Base-by-base conservation (phyloP, 2,888 invertebrate genomes). In the Drosophila borealis region DNA sequence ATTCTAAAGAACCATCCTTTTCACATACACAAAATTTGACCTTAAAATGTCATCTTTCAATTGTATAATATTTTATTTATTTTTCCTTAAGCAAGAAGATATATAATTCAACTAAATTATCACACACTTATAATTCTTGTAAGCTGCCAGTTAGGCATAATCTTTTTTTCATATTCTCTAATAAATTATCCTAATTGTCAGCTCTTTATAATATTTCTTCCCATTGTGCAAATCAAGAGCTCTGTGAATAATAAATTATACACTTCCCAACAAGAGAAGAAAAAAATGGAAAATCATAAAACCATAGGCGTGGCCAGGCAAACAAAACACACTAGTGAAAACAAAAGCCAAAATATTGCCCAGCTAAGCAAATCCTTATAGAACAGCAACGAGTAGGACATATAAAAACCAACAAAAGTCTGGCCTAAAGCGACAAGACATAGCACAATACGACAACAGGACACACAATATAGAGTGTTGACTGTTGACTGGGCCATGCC, bases 401-500 rank as follows among this genome's bases (percentile, higher is more conserved):
- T 45, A 78, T 63, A 74, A 78, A 63, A 70, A 50, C 63, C 69
- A 64, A 69, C 78, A 68, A 65, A 61, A 65, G 74, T 73, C 64
- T 74, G 69, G 64, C 78, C 74, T 74, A 33, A 55, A 69, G 75
- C 74, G 68, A 65, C 64, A 76, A 45, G 59, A 72, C 62, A 67
- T 54, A 76, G 60, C 72, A 55, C 61, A 70, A 73, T 55, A 66
- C 56, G 9, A 13, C 13, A 53, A 50, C 54, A 51, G 51, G 53
- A 48, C 64, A 53, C 45, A 44, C 21, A 45, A 68, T 70, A 34
- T 64, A 55, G 56, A 56, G 46, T 45, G 68, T 62, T 68, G 77
- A 72, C 68, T 61, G 80, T 69, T 80, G 78, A 77, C 78, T 66
- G 77, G 74, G 78, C 80, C 81, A 73, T 76, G 69, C 74, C 74